Evolutionary conservation across 2,888 invertebrate species (phyloP).

Genomic region (Eilema caniola): DNA sequence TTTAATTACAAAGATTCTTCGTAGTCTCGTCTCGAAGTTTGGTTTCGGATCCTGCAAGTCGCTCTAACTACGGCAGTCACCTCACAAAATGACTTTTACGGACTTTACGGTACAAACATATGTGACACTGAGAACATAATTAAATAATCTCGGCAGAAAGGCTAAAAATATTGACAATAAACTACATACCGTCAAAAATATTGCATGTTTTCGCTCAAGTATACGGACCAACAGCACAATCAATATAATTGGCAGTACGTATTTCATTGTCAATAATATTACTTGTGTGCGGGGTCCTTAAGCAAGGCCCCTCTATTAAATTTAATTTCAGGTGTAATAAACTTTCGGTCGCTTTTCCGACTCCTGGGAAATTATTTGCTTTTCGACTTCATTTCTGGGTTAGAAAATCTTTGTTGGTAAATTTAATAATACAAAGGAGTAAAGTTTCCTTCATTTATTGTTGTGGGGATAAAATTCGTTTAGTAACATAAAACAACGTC

Average conservation of each 20-base stretch:
- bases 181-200: too few species aligned
- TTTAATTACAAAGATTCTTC: conserved; percentile 22
- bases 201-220: too few species aligned
- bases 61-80: conserved; percentile 5
- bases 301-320: conserved; percentile 31
- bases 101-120: not conserved
- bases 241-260: too few species aligned
- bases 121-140: conserved; percentile 33
- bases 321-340: conserved; percentile 42
- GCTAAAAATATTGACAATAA: not conserved
- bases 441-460: conserved; percentile 16
- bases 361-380: conserved; percentile 27
- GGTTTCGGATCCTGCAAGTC: conserved; percentile 11
- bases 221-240: too few species aligned
- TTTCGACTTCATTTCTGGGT: conserved; percentile 28
- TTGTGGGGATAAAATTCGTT: not conserved
- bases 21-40: conserved; percentile 8
- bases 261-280: too few species aligned
- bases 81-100: conserved; percentile 12
- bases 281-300: not conserved
- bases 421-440: conserved; percentile 18
- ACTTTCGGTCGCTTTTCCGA: conserved; percentile 26
- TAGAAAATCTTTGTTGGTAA: conserved; percentile 27
- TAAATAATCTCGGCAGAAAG: conserved; percentile 25
- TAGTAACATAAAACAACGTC: not conserved